Conservation (phyloP, 2,888 invertebrate species). For the Drosophila suboccidentalis region DNA sequence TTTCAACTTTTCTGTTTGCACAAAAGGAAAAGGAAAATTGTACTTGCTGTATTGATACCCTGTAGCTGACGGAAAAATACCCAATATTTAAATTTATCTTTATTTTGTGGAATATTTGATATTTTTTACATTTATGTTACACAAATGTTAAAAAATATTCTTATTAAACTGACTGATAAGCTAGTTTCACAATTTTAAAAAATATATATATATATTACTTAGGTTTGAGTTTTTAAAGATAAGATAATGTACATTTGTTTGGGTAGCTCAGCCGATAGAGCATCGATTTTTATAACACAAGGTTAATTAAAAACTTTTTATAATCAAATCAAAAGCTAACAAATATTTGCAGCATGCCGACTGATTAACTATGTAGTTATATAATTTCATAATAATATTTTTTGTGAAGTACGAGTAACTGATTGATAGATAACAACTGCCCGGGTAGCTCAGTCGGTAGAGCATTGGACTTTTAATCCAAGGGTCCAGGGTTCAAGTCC, state of each 20-base stretch:
- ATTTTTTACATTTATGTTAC: too few species aligned
- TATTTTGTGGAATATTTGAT: not conserved
- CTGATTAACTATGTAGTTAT: not conserved
- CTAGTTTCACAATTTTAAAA: too few species aligned
- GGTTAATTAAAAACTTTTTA: conserved; percentile 45
- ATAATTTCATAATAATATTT: not conserved
- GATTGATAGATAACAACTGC: conserved; percentile 11
- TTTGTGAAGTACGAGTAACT: not conserved
- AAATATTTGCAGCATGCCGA: not conserved
- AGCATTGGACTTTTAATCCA: conserved; percentile 86
- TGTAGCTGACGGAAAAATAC: not conserved
- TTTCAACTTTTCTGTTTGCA: conserved; percentile 37
- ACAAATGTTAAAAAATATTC: not conserved
- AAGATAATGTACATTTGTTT: conserved; percentile 32
- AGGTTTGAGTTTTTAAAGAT: not conserved
- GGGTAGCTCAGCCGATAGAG: conserved; percentile 86
- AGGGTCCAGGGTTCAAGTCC: conserved; percentile 86
- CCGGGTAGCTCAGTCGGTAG: conserved; percentile 86
- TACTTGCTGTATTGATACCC: not conserved
- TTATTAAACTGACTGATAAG: not conserved
- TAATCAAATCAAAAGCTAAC: too few species aligned
- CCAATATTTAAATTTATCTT: not conserved
- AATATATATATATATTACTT: too few species aligned
- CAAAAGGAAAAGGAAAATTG: conserved; percentile 4
- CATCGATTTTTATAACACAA: conserved; percentile 86